Percentiles rank a stretch among this genome's conserved stretches.
phyloP scores from a whole-genome alignment of 92 coral and sea anemone genomes.

The Montipora capitata region DNA sequence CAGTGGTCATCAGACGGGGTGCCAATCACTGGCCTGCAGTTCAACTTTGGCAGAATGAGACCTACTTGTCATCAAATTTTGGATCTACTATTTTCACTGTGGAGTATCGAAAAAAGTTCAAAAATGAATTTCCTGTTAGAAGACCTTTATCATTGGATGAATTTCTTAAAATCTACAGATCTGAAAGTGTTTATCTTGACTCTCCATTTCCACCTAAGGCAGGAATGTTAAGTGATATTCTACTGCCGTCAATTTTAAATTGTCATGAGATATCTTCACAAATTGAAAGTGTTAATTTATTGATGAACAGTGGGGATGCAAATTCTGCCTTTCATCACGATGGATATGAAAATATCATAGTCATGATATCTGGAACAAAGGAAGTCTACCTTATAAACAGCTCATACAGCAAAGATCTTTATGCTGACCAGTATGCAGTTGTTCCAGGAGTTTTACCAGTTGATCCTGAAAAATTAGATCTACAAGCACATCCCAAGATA shows the following conservation, averaged over 20 bases:
- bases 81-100: constrained; percentile 85
- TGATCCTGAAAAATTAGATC: constrained; percentile 87
- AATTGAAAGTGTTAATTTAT: constrained; percentile 74
- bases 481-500: constrained; percentile 79
- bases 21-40: constrained; percentile 96
- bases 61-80: constrained; percentile 82
- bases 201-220: constrained; percentile 86
- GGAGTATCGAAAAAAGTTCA: constrained; percentile 85
- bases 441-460: constrained; percentile 90
- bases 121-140: constrained; percentile 81
- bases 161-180: constrained; percentile 84
- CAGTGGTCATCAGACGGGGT: constrained; percentile 91
- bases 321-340: constrained; percentile 97
- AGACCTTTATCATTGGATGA: constrained; percentile 78
- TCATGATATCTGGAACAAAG: constrained; percentile 90
- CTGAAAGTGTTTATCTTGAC: constrained; percentile 90
- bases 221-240: constrained; percentile 78
- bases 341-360: constrained; percentile 92
- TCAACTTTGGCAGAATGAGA: constrained; percentile 86
- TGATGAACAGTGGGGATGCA: constrained; percentile 89
- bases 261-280: constrained; percentile 83
- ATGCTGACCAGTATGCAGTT: constrained; percentile 83
- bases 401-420: constrained; percentile 77
- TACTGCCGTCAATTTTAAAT: constrained; percentile 86
- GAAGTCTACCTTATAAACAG: constrained; percentile 80